These are phyloP conservation scores for Puma concolor DNA, from an alignment of 2,113 vertebrate genomes.

Conservation along the genomic window DNA sequence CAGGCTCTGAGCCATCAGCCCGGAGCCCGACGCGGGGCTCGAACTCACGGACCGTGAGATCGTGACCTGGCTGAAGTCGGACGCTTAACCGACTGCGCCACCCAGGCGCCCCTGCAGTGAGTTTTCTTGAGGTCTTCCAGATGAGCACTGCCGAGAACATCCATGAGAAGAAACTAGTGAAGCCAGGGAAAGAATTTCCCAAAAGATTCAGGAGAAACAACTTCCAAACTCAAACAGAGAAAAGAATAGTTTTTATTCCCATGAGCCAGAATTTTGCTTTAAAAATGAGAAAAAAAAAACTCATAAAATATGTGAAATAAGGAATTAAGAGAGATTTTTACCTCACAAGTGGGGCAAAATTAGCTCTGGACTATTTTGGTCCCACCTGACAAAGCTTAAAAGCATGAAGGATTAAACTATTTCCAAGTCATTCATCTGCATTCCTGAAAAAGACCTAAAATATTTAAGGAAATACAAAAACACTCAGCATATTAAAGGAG, in stretches of 20 bases:
- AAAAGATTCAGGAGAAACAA: not conserved
- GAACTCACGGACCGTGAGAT: too few species aligned
- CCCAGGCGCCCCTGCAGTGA: too few species aligned
- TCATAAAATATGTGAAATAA: not conserved
- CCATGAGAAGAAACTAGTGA: not conserved
- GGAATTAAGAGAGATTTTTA: not conserved
- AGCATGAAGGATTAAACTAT: not conserved
- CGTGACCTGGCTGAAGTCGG: too few species aligned
- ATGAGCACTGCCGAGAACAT: not conserved
- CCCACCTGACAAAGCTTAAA: not conserved
- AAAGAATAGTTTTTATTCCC: not conserved
- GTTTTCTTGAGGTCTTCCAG: too few species aligned
- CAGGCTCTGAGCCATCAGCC: too few species aligned
- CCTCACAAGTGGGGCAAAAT: not conserved
- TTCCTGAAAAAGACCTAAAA: not conserved
- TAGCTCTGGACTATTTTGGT: not conserved
- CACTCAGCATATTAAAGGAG: not conserved
- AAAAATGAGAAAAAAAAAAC: not conserved
- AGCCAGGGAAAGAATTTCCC: not conserved
- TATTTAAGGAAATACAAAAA: not conserved
- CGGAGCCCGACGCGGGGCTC: too few species aligned
- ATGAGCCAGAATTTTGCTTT: not conserved
- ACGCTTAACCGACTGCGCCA: too few species aligned
- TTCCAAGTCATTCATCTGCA: not conserved
- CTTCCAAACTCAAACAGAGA: not conserved